Conservation (phyloP, 2,797 vertebrate species). For the Melanotaenia maccullochi region DNA sequence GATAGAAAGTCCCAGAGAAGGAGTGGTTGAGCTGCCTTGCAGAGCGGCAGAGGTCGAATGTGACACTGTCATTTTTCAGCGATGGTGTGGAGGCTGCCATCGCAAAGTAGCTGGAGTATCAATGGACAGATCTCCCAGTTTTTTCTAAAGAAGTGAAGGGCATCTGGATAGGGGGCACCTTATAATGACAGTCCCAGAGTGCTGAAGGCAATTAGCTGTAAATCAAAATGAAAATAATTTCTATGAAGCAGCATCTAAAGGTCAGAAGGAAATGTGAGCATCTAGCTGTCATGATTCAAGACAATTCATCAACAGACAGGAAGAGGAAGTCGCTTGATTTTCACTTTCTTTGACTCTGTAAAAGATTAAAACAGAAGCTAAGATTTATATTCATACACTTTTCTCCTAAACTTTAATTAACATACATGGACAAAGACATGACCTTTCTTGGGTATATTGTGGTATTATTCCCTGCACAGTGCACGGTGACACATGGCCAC, state of each 20-base stretch:
- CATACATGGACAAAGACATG: background rate
- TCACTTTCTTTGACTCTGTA: background rate
- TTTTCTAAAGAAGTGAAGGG: conserved; percentile 8
- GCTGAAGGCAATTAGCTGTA: conserved; percentile 48
- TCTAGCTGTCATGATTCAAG: conserved; percentile 22
- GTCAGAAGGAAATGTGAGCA: conserved; percentile 55
- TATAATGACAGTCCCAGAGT: conserved; percentile 44
- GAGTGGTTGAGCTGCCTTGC: conserved; percentile 11
- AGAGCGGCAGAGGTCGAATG: conserved; percentile 45
- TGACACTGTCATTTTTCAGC: conserved; percentile 66
- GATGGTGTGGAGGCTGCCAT: conserved; percentile 48
- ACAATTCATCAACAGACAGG: conserved; percentile 26
- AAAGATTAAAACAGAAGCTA: background rate
- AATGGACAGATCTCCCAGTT: conserved; percentile 49
- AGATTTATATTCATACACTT: no score
- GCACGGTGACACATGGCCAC: conserved; percentile 53
- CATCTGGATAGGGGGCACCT: conserved; percentile 44
- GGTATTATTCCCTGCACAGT: conserved; percentile 15
- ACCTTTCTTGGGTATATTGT: conserved; percentile 30
- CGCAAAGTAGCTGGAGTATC: conserved; percentile 55
- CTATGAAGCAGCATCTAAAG: conserved; percentile 59
- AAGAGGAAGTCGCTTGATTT: background rate
- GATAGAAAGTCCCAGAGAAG: conserved; percentile 13
- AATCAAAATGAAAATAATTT: conserved; percentile 55
- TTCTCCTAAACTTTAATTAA: background rate